Evolutionary conservation across 2,797 vertebrate species (phyloP), one percentile per base, ranked within the genome.

Genomic region (Nannoperca australis): DNA sequence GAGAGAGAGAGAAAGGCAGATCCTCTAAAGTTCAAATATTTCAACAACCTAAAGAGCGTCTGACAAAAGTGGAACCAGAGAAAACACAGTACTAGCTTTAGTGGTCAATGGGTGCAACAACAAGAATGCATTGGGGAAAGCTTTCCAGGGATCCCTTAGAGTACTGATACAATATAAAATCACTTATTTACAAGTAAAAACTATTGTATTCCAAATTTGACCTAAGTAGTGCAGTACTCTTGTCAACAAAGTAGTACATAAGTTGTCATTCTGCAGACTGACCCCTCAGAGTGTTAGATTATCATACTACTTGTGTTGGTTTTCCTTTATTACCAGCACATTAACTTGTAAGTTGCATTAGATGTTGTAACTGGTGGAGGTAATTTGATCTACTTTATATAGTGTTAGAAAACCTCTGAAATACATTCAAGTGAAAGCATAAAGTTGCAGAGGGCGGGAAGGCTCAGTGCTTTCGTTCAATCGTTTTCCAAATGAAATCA

Each of bases 11-110:
- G 50, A 36, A 36, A 10, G 54, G 15, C 27, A 59, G 60, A 49
- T 54, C 45, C n/a, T 12, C 15, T 11, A 22, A 27, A 27, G 47
- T 62, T 49, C 22, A 75, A 71, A 75, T 72, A 60, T 75, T 66
- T 68, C 15, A 76, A 45, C 51, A 73, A 40, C 15, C 24, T 22
- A 13, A 51, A 45, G 30, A n/a, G 38, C 27, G 27, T 32, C 3
- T 13, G 58, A 63, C 4, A 53, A 70, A 60, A 32, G 15, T 51
- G 22, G 11, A 66, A 24, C 2, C 61, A 38, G 50, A 63, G 30
- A 66, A 69, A 62, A 50, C 11, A 63, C 7, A 44, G 14, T n/a
- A n/a, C n/a, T n/a, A n/a, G n/a, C n/a, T n/a, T 38, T 32, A 14
- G 8, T 27, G 34, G 7, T 58, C 5, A n/a, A 38, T 20, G 17